These are phyloP conservation scores for Tetrao urogallus DNA, from an alignment of 2,113 vertebrate genomes.

Conservation along the genomic window DNA sequence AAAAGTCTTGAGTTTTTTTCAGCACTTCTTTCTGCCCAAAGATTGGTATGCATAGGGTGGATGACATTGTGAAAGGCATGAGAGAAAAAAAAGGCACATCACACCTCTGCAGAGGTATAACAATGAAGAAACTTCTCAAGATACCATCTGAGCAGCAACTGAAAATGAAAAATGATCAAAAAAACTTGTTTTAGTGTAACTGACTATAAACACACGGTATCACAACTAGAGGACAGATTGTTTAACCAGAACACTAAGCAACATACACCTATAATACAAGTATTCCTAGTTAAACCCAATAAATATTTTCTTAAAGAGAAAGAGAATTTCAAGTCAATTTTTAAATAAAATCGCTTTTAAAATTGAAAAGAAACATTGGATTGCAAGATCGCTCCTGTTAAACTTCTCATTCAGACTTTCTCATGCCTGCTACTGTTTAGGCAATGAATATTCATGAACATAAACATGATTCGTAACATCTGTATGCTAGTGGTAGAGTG, in stretches of 20 bases:
- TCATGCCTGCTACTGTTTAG: constrained; percentile 56
- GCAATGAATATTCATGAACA: constrained; percentile 63
- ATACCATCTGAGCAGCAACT: neutral
- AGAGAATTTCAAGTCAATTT: neutral
- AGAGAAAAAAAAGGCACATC: neutral
- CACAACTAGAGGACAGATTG: neutral
- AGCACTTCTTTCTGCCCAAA: neutral
- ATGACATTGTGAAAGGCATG: rapidly evolving
- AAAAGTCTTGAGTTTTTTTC: neutral
- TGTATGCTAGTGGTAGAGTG: constrained; percentile 2
- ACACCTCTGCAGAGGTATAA: neutral
- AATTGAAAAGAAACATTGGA: neutral
- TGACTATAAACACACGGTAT: rapidly evolving
- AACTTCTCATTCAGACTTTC: neutral
- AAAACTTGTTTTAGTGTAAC: neutral
- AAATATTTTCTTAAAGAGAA: neutral
- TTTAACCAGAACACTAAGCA: neutral
- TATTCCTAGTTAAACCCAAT: neutral
- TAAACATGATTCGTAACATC: constrained; percentile 54
- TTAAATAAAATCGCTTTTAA: neutral
- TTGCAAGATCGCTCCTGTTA: neutral
- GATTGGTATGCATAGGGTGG: neutral
- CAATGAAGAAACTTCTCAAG: neutral
- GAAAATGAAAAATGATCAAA: neutral
- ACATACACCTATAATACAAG: neutral